Evolutionary conservation across 1,140 invertebrate species (phyloP), one percentile per base, ranked within the genome.

Genomic region (Drosophila ficusphila): DNA sequence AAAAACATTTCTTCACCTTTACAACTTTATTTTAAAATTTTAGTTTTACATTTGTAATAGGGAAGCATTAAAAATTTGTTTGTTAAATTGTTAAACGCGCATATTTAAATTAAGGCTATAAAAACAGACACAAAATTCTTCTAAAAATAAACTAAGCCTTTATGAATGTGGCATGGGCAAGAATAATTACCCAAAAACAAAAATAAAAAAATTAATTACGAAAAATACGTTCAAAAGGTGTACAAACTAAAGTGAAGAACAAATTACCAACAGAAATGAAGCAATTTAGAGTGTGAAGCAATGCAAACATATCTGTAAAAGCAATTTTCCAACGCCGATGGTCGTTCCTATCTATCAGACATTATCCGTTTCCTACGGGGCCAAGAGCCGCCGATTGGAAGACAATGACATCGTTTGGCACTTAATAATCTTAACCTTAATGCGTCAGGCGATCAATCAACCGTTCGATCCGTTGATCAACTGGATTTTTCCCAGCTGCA

Each of bases 361-460:
- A 46, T 25, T 21, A 23, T 27, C 11, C 21, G 18, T 9, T 21
- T 61, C n/a, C 23, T 56, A 58, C 49, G 49, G 54, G 56, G 38
- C 56, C 56, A 48, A 52, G 36, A 33, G 48, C n/a, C 56, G 48
- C n/a, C 56, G 46, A 23, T 16, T 71, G 25, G 14, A 33, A 73
- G 81, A 57, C 76, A 85, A 81, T 88, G 81, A 85, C 81, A 85
- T 81, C 81, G 81, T 61, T 85, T 81, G 72, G 57, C 81, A 70
- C 58, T 85, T 79, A 85, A 85, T 79, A 79, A 76, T 70, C 74
- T 75, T 70, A 73, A 76, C 81, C 81, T 85, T 71, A 69, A 86
- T 64, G 81, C 81, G 44, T 68, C 81, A 34, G 34, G 12, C 47
- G 42, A 86, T 85, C 81, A 73, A 79, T 85, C 76, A 75, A 62